phyloP scores from a whole-genome alignment of 2,888 invertebrate species.

The Agonopterix heracliana region DNA sequence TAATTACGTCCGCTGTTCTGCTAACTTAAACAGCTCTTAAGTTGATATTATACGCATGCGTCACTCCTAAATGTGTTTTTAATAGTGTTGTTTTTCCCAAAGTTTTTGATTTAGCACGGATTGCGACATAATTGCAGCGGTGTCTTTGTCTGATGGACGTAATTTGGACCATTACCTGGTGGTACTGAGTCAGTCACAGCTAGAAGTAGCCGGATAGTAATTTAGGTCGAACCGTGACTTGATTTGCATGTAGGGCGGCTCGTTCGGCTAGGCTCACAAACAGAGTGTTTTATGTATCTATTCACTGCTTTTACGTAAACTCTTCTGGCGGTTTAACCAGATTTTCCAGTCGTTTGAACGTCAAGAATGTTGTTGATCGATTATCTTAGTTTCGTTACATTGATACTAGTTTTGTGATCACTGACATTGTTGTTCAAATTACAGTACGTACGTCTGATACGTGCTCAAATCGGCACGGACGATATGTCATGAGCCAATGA shows the following conservation, averaged over 20 bases:
- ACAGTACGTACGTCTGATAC: background rate
- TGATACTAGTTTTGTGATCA: too few relatives aligned
- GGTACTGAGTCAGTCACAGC: conserved; percentile 41
- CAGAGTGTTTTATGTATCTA: conserved; percentile 49
- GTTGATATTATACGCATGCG: conserved; percentile 38
- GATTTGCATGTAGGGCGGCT: conserved; percentile 64
- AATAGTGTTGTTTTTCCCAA: conserved; percentile 55
- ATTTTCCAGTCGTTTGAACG: conserved; percentile 35
- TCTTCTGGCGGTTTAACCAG: conserved; percentile 27
- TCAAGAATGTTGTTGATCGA: conserved; percentile 28
- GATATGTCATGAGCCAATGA: too few relatives aligned
- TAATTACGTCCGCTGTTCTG: conserved; percentile 39
- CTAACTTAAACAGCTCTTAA: conserved; percentile 30
- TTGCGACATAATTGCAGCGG: conserved; percentile 49
- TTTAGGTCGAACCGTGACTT: conserved; percentile 67
- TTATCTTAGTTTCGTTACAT: too few relatives aligned
- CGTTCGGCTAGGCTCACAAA: conserved; percentile 38
- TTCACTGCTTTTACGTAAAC: conserved; percentile 48
- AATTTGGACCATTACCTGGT: conserved; percentile 53
- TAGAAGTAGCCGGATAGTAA: conserved; percentile 47
- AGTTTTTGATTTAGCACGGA: conserved; percentile 46
- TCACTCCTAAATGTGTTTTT: conserved; percentile 65
- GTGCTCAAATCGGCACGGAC: background rate
- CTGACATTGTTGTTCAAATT: background rate
- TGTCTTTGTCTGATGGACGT: conserved; percentile 52